Evolutionary conservation across 2,797 vertebrate species (phyloP).

Genomic region (Tarsius wallacei): DNA sequence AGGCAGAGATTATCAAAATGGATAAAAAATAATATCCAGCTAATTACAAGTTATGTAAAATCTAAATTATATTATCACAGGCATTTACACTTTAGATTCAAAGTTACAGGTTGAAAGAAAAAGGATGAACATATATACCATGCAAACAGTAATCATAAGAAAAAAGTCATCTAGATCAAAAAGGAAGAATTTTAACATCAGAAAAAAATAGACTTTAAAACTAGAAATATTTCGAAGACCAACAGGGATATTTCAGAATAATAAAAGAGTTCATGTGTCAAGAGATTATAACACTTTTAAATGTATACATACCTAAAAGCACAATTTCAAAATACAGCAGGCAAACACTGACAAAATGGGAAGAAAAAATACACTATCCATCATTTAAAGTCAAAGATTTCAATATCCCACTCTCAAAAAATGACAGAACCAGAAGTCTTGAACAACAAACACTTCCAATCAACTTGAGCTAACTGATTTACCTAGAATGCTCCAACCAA

Average conservation of each 20-base stretch:
- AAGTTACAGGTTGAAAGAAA: background rate
- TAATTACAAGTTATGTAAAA: background rate
- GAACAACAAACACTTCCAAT: background rate
- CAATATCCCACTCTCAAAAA: background rate
- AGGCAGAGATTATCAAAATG: background rate
- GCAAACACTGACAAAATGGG: background rate
- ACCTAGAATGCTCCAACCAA: background rate
- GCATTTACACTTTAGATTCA: background rate
- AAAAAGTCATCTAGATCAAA: background rate
- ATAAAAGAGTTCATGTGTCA: background rate
- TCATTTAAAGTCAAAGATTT: background rate
- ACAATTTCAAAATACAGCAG: slow-evolving; percentile 7
- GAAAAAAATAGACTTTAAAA: background rate
- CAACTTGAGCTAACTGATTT: background rate
- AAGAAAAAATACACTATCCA: slow-evolving; percentile 16
- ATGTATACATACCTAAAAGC: background rate
- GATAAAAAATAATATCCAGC: background rate
- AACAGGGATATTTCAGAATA: background rate
- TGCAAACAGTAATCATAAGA: background rate
- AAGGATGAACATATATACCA: background rate
- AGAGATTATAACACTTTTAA: background rate
- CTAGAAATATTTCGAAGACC: background rate
- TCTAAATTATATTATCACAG: background rate
- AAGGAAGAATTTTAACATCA: slow-evolving; percentile 15
- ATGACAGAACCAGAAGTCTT: background rate